Evolutionary conservation across 2,113 vertebrate species (phyloP), one percentile per base, ranked within the genome.

Genomic region (Ophiodon elongatus): DNA sequence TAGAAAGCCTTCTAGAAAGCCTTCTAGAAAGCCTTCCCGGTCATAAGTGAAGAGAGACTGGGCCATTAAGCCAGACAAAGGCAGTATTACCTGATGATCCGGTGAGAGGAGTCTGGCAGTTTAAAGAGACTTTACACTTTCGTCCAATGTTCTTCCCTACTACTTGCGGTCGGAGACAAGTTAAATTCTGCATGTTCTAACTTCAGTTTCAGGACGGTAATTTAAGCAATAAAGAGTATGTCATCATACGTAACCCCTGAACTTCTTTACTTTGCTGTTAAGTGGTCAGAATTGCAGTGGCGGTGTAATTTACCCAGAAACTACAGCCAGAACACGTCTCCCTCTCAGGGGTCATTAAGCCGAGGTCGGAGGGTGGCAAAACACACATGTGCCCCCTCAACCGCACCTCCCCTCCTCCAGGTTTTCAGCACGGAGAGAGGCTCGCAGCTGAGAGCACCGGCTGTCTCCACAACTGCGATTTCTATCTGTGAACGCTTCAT

Each of bases 401-500:
- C 74, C 35, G 11, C 37, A 2, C 64, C 63, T 54, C 80, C 69
- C 80, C 78, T 80, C 73, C 50, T 83, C 63, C 62, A 50, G 47
- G 79, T 81, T 79, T 73, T 63, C 39, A 23, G 85, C 56, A 52
- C 52, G 13, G 75, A 59, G 70, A 17, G 63, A 14, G 64, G 31
- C 84, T 57, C 37, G 0, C 59, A 63, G 82, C 88, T 69, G 69
- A 88, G 89, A 81, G 85, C 85, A 63, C 43, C 39, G 74, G 84
- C 89, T 86, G 83, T 92, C 88, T 89, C 83, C 76, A 37, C 45
- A 82, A 47, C 84, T 70, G 85, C 45, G 92, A 90, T 92, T 54
- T 91, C 88, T 92, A 92, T 94, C 93, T 91, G 83, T 91, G 88
- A 93, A 92, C 87, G 88, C 85, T 91, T 91, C 91, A 89, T 92